Conservation (phyloP, 2,797 vertebrate species). For the Crocidura indochinensis region DNA sequence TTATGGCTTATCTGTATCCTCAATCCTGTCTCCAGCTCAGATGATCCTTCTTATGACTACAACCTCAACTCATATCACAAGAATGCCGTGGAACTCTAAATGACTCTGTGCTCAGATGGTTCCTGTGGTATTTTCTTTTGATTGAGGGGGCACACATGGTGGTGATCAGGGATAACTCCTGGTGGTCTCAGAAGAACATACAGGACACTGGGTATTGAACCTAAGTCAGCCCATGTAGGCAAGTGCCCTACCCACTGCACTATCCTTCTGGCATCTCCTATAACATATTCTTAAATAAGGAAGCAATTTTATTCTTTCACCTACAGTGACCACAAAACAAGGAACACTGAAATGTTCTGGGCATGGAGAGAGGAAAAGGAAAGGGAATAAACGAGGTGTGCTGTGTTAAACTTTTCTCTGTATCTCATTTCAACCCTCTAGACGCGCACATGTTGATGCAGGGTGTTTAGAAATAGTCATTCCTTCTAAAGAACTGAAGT, state of each 20-base stretch:
- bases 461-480: conserved; percentile 15
- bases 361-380: background rate
- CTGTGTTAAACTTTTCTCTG: too few relatives aligned
- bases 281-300: background rate
- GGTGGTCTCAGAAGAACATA: too few relatives aligned
- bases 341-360: background rate
- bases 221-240: too few relatives aligned
- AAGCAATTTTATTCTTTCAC: background rate
- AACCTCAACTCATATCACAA: background rate
- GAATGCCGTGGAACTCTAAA: too few relatives aligned
- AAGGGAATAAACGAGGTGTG: background rate
- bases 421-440: background rate
- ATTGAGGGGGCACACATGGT: too few relatives aligned
- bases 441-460: background rate
- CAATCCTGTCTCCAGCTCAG: background rate
- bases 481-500: background rate
- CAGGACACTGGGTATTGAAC: too few relatives aligned
- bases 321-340: conserved; percentile 13
- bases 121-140: too few relatives aligned
- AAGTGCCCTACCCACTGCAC: too few relatives aligned
- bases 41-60: background rate
- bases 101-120: too few relatives aligned
- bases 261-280: too few relatives aligned
- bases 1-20: background rate
- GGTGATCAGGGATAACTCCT: too few relatives aligned